A percentile compares a stretch with the other conserved stretches of the same genome.
Conservation (phyloP, 2,797 vertebrate species). For the Spinus pinus region DNA sequence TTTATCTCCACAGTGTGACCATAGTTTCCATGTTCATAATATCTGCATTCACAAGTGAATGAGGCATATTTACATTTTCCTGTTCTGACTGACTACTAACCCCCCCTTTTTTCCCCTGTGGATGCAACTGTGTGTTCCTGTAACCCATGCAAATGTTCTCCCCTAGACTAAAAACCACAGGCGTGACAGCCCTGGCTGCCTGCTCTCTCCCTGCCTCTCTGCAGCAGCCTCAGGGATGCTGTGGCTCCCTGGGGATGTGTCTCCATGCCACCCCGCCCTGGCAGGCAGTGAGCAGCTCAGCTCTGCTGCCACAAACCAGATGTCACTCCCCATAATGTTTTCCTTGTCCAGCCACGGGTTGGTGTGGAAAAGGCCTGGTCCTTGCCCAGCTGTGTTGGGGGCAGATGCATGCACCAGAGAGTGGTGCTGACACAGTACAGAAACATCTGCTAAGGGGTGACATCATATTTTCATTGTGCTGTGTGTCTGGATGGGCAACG, state of each 20-base stretch:
- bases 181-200: constrained; percentile 3
- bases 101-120: neutral
- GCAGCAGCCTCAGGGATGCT: constrained; percentile 32
- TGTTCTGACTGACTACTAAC: neutral
- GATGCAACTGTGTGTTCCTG: neutral
- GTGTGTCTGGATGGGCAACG: neutral
- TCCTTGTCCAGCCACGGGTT: neutral
- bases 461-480: neutral
- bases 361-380: neutral
- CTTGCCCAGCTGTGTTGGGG: neutral
- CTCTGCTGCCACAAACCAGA: neutral
- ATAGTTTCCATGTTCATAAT: neutral
- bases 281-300: fast-evolving
- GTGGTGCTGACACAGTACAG: neutral
- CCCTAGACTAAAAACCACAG: neutral
- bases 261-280: neutral
- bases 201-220: neutral
- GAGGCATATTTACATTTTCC: constrained; percentile 28
- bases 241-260: neutral
- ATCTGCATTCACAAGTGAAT: neutral
- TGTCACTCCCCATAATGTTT: fast-evolving
- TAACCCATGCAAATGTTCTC: neutral
- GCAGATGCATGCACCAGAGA: neutral
- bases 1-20: neutral
- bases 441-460: neutral